Conservation (phyloP, 2,797 vertebrate species). For the Muscicapa striata region DNA sequence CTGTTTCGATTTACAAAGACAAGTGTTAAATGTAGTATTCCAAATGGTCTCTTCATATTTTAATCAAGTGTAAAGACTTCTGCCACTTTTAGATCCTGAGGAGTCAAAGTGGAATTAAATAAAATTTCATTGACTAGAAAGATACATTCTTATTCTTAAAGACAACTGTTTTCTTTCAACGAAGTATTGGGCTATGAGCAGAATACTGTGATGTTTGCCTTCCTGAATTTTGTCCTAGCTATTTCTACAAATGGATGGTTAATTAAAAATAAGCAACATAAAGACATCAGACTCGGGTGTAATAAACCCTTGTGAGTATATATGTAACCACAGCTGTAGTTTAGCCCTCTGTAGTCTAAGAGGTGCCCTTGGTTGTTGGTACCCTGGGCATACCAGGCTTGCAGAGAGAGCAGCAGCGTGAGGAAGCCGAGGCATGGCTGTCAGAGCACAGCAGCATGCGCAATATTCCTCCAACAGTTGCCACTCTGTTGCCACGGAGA, state of each 20-base stretch:
- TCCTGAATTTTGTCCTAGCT: background rate
- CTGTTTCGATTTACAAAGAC: background rate
- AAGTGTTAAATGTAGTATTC: background rate
- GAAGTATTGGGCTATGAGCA: rapidly evolving
- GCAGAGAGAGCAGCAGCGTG: constrained; percentile 72
- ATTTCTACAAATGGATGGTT: background rate
- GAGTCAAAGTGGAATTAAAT: background rate
- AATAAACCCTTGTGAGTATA: background rate
- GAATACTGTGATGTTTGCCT: background rate
- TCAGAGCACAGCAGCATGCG: constrained; percentile 68
- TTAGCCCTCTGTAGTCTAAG: constrained; percentile 69
- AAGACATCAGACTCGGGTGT: background rate
- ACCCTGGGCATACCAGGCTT: constrained; percentile 72
- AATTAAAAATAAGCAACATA: background rate
- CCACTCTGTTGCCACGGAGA: constrained; percentile 82
- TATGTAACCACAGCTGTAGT: background rate
- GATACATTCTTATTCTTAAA: background rate
- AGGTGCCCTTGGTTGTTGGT: constrained; percentile 69
- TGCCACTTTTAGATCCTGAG: background rate
- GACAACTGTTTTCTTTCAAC: background rate
- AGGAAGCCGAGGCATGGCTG: constrained; percentile 82
- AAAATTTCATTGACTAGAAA: background rate
- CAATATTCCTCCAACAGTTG: constrained; percentile 80
- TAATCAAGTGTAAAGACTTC: background rate
- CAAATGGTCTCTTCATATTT: background rate